Percentiles rank a stretch among this genome's conserved stretches.
Conservation (phyloP, 2,888 invertebrate species). For the Zygaena filipendulae region DNA sequence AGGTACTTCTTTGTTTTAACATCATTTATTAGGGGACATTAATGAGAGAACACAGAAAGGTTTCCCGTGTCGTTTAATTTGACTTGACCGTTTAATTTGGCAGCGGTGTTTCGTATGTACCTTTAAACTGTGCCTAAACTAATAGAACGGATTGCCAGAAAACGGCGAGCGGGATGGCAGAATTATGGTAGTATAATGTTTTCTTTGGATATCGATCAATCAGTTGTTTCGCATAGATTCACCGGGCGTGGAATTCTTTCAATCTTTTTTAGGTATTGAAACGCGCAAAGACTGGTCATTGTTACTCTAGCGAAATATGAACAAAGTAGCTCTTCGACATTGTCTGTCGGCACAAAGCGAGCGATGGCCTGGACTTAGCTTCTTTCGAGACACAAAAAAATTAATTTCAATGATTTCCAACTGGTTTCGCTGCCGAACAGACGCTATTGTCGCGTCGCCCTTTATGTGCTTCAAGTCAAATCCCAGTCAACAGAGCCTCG, state of each 20-base stretch:
- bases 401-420: slow-evolving; percentile 52
- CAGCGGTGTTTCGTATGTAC: slow-evolving; percentile 25
- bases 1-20: slow-evolving; percentile 34
- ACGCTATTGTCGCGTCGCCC: slow-evolving; percentile 39
- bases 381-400: slow-evolving; percentile 48
- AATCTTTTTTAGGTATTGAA: too few relatives aligned
- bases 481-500: slow-evolving; percentile 39
- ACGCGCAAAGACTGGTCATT: slow-evolving; percentile 45
- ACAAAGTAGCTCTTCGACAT: slow-evolving; percentile 41
- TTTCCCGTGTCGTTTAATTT: slow-evolving; percentile 30
- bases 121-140: too few relatives aligned
- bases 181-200: too few relatives aligned
- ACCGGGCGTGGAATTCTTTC: too few relatives aligned
- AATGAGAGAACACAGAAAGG: slow-evolving; percentile 34
- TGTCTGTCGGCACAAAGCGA: slow-evolving; percentile 44
- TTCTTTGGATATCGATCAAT: too few relatives aligned
- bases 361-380: too few relatives aligned
- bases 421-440: slow-evolving; percentile 33
- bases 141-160: too few relatives aligned
- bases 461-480: slow-evolving; percentile 44
- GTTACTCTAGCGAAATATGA: slow-evolving; percentile 53
- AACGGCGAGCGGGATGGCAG: too few relatives aligned
- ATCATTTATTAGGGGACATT: slow-evolving; percentile 41
- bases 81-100: slow-evolving; percentile 31
- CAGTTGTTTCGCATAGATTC: too few relatives aligned